phyloP scores from a whole-genome alignment of 2,888 invertebrate species.

The Ornithoptera priamus region DNA sequence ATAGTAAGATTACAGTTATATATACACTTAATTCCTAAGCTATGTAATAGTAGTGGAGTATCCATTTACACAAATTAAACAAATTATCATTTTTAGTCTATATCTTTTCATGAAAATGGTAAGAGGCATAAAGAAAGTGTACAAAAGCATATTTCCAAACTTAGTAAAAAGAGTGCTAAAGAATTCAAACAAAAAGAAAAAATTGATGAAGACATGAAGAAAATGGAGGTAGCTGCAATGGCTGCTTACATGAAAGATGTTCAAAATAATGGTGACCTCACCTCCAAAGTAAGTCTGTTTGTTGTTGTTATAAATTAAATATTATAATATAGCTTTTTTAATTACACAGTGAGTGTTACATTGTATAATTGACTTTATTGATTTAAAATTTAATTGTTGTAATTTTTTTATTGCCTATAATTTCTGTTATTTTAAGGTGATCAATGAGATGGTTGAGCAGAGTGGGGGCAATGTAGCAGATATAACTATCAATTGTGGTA shows the following conservation, averaged over 20 bases:
- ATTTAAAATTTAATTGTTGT: too few relatives aligned
- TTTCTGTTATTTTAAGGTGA: slow-evolving; percentile 47
- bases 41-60: too few relatives aligned
- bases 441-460: slow-evolving; percentile 64
- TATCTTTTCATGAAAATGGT: slow-evolving; percentile 96
- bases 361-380: background rate
- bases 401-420: background rate
- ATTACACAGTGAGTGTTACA: background rate
- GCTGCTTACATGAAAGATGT: slow-evolving; percentile 93
- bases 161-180: slow-evolving; percentile 90
- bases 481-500: slow-evolving; percentile 40
- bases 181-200: slow-evolving; percentile 88
- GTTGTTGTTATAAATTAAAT: background rate
- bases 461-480: slow-evolving; percentile 43
- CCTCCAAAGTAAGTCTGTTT: slow-evolving; percentile 70
- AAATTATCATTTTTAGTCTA: slow-evolving; percentile 82
- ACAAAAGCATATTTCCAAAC: slow-evolving; percentile 89
- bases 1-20: too few relatives aligned
- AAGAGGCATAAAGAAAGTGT: slow-evolving; percentile 96
- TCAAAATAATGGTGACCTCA: slow-evolving; percentile 83
- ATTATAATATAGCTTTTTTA: background rate
- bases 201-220: slow-evolving; percentile 87
- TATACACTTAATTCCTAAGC: too few relatives aligned
- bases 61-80: too few relatives aligned
- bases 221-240: slow-evolving; percentile 95